These are phyloP conservation scores for Leptodactylus fuscus DNA, from an alignment of 2,113 vertebrate genomes.

Conservation along the genomic window DNA sequence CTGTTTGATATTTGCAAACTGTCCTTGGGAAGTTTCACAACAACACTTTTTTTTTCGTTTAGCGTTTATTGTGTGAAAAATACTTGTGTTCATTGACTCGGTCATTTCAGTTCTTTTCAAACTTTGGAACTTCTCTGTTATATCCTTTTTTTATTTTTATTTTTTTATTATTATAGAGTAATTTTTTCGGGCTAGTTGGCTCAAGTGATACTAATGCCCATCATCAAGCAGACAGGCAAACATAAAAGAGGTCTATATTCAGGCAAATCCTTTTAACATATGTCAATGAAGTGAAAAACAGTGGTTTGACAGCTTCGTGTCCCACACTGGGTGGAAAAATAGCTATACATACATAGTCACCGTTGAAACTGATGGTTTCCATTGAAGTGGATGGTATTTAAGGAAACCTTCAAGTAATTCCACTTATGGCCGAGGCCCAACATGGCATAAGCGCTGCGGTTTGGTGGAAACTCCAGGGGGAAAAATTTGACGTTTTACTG, in stretches of 20 bases:
- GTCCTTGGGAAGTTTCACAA: background rate
- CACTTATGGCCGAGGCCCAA: too few relatives aligned
- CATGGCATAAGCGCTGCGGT: too few relatives aligned
- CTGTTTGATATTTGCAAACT: conserved; percentile 12
- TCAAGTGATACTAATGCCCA: background rate
- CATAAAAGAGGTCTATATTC: background rate
- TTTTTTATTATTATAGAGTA: background rate
- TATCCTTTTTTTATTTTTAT: background rate
- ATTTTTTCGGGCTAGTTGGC: background rate
- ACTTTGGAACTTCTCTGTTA: background rate
- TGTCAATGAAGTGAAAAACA: too few relatives aligned
- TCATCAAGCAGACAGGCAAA: background rate
- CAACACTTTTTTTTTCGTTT: too few relatives aligned
- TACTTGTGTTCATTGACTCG: background rate
- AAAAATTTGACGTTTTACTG: too few relatives aligned
- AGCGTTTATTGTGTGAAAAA: conserved; percentile 14
- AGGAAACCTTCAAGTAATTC: too few relatives aligned
- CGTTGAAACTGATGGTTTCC: background rate
- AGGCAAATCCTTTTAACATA: background rate
- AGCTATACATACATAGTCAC: background rate
- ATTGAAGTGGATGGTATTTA: too few relatives aligned
- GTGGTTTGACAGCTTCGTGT: background rate
- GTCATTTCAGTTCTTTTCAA: background rate
- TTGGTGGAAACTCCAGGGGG: too few relatives aligned
- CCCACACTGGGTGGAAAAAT: background rate